These are phyloP conservation scores for Cuculus canorus DNA, from an alignment of 2,797 vertebrate species.

Conservation along the genomic window DNA sequence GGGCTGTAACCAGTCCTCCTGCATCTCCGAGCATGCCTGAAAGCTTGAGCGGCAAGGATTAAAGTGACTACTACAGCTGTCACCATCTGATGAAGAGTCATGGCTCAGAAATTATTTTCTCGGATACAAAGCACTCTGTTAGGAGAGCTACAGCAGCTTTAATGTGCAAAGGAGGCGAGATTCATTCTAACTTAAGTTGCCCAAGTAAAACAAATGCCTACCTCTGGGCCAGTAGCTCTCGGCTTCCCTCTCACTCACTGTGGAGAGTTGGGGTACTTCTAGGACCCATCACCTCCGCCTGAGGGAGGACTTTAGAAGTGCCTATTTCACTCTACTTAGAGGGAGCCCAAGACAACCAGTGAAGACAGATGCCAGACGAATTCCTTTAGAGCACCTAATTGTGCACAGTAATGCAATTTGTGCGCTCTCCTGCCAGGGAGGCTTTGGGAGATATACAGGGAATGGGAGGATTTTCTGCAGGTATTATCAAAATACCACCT, in stretches of 20 bases:
- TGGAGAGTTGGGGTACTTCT: neutral
- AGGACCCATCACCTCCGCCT: neutral
- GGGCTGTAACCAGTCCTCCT: neutral
- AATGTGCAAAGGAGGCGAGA: neutral
- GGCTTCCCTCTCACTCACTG: neutral
- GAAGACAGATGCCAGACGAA: neutral
- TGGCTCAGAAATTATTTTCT: neutral
- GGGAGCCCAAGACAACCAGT: neutral
- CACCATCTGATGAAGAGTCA: neutral
- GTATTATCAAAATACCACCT: neutral
- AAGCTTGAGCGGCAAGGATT: accelerated
- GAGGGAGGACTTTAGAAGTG: neutral
- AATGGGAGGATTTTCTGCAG: neutral
- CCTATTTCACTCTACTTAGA: neutral
- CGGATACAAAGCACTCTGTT: too few relatives aligned
- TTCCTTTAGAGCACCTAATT: neutral
- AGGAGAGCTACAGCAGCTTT: neutral
- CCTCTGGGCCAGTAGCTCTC: neutral
- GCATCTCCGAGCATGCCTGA: accelerated
- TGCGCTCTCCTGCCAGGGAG: neutral
- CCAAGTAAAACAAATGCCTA: accelerated
- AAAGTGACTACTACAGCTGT: neutral
- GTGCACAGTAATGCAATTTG: neutral
- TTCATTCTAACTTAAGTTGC: neutral
- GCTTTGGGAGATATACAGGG: neutral